Percentiles rank a stretch among this genome's conserved stretches.
Evolutionary conservation across 2,888 invertebrate genomes (phyloP).

Genomic region (Steinernema hermaphroditum): DNA sequence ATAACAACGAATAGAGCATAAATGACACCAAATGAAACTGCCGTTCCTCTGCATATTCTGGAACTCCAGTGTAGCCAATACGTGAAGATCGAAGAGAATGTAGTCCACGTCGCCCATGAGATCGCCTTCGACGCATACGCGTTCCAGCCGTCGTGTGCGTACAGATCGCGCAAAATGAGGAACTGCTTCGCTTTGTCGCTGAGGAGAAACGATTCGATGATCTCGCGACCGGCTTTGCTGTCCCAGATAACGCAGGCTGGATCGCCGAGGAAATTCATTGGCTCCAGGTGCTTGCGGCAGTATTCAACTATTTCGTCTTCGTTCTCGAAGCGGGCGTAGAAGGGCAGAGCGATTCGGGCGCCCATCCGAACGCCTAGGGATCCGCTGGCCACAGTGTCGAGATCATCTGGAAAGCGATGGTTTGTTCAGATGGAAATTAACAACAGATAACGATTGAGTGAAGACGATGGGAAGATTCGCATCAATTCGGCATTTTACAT

Average conservation of each 20-base stretch:
- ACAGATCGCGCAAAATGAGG: constrained; percentile 57
- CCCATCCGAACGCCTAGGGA: constrained; percentile 56
- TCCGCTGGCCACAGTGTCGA: constrained; percentile 56
- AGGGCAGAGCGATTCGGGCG: constrained; percentile 55
- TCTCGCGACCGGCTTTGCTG: constrained; percentile 49
- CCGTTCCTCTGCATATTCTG: constrained; percentile 45
- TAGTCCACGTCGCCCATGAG: constrained; percentile 60
- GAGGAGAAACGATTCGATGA: constrained; percentile 56
- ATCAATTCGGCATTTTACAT: too few species aligned
- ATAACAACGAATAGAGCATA: constrained; percentile 50
- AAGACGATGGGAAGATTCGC: too few species aligned
- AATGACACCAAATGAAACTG: constrained; percentile 50
- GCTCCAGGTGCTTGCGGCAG: constrained; percentile 44
- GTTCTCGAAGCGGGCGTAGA: constrained; percentile 49
- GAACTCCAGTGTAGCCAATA: constrained; percentile 53
- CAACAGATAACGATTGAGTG: too few species aligned
- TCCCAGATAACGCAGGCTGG: constrained; percentile 55
- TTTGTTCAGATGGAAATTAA: neutral
- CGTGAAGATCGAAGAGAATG: constrained; percentile 57
- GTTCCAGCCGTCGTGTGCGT: constrained; percentile 57
- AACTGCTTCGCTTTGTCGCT: constrained; percentile 57
- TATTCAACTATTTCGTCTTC: constrained; percentile 53
- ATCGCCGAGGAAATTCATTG: constrained; percentile 44
- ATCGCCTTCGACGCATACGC: constrained; percentile 50
- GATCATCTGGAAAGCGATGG: constrained; percentile 40